Percentiles rank a stretch among this genome's conserved stretches.
These are phyloP conservation scores for Subacronicta megacephala DNA, from an alignment of 2,888 invertebrate species.

Conservation along the genomic window DNA sequence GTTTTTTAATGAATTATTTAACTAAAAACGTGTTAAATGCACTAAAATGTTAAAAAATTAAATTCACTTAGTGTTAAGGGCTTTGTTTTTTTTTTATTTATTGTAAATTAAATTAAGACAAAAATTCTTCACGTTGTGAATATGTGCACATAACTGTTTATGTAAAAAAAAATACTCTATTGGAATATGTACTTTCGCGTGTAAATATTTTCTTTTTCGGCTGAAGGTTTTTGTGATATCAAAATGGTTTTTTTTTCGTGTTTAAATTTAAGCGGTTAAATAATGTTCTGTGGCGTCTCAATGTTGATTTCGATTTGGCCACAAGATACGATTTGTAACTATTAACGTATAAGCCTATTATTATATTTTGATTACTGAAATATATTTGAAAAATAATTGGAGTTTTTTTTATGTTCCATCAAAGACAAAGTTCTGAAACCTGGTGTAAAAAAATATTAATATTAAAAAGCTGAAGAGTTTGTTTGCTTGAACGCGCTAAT, in stretches of 20 bases:
- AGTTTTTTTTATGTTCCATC: too few relatives aligned
- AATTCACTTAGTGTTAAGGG: slow-evolving; percentile 73
- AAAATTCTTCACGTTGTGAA: slow-evolving; percentile 79
- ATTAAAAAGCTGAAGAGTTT: too few relatives aligned
- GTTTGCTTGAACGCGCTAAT: too few relatives aligned
- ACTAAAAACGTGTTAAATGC: slow-evolving; percentile 69
- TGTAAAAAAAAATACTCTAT: slow-evolving; percentile 80
- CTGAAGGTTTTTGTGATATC: slow-evolving; percentile 62
- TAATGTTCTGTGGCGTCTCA: slow-evolving; percentile 57
- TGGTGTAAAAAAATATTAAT: too few relatives aligned
- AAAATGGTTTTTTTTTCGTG: slow-evolving; percentile 54
- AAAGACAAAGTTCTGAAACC: too few relatives aligned
- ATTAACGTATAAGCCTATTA: slow-evolving; percentile 88
- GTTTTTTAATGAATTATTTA: slow-evolving; percentile 45
- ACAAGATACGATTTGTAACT: slow-evolving; percentile 87
- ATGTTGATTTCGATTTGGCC: slow-evolving; percentile 69
- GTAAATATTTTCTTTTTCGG: slow-evolving; percentile 68
- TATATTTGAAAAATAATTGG: slow-evolving; percentile 84
- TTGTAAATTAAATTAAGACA: slow-evolving; percentile 66
- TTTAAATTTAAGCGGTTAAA: slow-evolving; percentile 54
- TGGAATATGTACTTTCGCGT: slow-evolving; percentile 72
- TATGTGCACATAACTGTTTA: slow-evolving; percentile 78
- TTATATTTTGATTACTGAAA: slow-evolving; percentile 90
- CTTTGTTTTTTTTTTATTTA: slow-evolving; percentile 64
- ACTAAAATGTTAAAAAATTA: slow-evolving; percentile 70